Evolutionary conservation across 2,113 vertebrate genomes (phyloP), one percentile per base, ranked within the genome.

Genomic region (Percopsis transmontana): DNA sequence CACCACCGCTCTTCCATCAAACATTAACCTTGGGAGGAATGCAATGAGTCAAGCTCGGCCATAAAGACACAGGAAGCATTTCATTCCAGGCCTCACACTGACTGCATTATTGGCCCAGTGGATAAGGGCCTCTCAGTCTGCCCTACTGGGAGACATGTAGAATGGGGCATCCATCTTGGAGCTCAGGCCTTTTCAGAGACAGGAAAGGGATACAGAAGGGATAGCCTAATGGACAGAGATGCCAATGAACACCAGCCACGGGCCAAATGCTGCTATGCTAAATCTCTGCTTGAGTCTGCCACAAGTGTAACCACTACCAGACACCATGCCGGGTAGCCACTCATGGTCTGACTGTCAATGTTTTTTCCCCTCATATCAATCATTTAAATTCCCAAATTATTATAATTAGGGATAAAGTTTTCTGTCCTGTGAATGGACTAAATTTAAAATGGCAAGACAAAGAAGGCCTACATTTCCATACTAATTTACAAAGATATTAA

Each of bases 51-150:
- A 82, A 89, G 16, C 80, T 80, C 45, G 45, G 79, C 80, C 73
- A 84, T 79, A 79, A 84, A 90, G 84, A 89, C 87, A 90, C 85
- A 89, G 89, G 87, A 88, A 88, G 85, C 86, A 51, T 89, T 89
- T 89, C 77, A 89, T 89, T 85, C 85, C 81, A 58, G 14, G 82
- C 66, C 76, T 85, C 86, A 90, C 89, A 89, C 84, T 86, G 86
- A 72, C 83, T 74, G 84, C 87, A 86, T 90, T 90, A 89, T 88
- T 79, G 73, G 79, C 33, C 82, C 40, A 67, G 66, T 69, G 86
- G 84, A 89, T 86, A 90, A 89, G 82, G 86, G 77, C 65, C 75
- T 81, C 83, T 87, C 58, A 87, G 87, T 89, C 62, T 61, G 80
- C 76, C 73, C 55, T 65, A 77, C 67, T 42, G 15, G 78, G 87